These are phyloP conservation scores for Halcyon chelicuti DNA, from an alignment of 2,797 vertebrate species.

Conservation along the genomic window DNA sequence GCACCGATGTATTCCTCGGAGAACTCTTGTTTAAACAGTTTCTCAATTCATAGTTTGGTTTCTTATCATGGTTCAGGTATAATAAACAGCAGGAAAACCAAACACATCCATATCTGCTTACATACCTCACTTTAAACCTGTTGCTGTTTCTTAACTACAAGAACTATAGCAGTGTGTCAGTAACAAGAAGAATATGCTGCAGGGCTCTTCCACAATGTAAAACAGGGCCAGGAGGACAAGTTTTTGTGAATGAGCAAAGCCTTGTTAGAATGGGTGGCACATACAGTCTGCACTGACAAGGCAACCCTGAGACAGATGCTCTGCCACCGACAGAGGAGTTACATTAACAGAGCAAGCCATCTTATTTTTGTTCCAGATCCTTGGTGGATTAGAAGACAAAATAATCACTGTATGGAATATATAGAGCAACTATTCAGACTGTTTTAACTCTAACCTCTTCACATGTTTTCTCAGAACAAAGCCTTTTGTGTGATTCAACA, in stretches of 20 bases:
- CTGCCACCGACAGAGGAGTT: not conserved
- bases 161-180: not conserved
- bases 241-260: not conserved
- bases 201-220: rapidly evolving
- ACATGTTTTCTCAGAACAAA: not conserved
- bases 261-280: not conserved
- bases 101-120: not conserved
- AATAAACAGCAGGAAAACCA: not conserved
- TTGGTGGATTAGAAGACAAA: not conserved
- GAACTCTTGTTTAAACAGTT: not conserved
- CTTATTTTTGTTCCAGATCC: not conserved
- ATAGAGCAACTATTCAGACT: not conserved
- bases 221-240: not conserved
- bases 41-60: not conserved
- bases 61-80: not conserved
- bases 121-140: not conserved
- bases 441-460: not conserved
- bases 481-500: not conserved
- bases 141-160: not conserved
- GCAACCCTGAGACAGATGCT: not conserved
- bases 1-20: not conserved
- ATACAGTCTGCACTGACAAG: not conserved
- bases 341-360: not conserved
- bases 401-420: not conserved
- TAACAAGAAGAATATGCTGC: not conserved